These are phyloP conservation scores for Macropus fuliginosus DNA, from an alignment of 2,797 vertebrate species.

Conservation along the genomic window DNA sequence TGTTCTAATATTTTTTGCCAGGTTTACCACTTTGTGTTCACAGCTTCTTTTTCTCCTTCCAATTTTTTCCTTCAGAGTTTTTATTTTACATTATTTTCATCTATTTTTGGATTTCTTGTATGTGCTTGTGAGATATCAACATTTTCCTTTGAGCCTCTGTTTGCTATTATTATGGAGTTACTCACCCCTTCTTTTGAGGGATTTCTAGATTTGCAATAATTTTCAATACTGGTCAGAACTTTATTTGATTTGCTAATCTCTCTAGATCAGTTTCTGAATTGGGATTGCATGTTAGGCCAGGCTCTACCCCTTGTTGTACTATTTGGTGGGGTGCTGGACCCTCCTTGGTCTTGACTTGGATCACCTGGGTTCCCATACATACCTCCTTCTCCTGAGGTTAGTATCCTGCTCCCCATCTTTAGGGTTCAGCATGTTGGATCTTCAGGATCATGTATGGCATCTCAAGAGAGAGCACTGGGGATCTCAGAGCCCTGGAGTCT, in stretches of 20 bases:
- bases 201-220: background rate
- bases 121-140: background rate
- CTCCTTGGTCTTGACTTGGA: background rate
- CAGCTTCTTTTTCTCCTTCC: background rate
- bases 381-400: background rate
- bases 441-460: background rate
- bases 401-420: background rate
- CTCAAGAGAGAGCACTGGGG: background rate
- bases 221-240: background rate
- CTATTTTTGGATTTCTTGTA: background rate
- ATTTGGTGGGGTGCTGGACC: background rate
- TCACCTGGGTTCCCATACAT: background rate
- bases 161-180: background rate
- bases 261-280: background rate
- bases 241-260: background rate
- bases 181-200: background rate
- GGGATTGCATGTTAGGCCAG: background rate
- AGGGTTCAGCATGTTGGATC: background rate
- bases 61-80: background rate
- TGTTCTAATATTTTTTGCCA: background rate
- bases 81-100: background rate
- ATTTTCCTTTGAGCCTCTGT: background rate
- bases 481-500: background rate
- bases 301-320: background rate
- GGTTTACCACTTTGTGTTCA: background rate